Base-by-base conservation (phyloP, 1,140 invertebrate species). In the Gonatopus flavifemur region DNA sequence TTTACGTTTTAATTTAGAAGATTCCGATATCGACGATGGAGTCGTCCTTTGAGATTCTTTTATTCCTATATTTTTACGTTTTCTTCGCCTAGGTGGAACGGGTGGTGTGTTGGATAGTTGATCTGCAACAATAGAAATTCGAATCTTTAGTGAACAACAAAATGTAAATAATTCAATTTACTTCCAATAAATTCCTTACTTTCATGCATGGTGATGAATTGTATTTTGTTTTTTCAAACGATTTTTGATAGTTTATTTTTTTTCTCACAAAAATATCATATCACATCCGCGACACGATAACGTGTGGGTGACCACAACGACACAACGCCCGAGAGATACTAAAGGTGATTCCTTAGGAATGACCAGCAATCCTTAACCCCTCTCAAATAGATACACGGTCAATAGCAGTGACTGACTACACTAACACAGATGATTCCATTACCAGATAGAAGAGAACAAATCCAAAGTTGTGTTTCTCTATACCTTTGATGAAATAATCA, bases 271-370 rank as follows among this genome's bases (percentile, higher is more conserved):
- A n/a, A n/a, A n/a, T n/a, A n/a, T n/a, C n/a, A n/a, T n/a, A n/a
- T n/a, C n/a, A n/a, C n/a, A 44, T 45, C 21, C 48, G 42, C 46
- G 58, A 62, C 37, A 37, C 60, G 48, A 49, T 64, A 70, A 50
- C 65, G 43, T 43, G 61, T 48, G 52, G 49, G 28, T 50, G 59
- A 60, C 56, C 52, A 62, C 56, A 49, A 49, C 38, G 62, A 48
- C 51, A 43, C 59, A 70, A 63, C 63, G 64, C 54, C 55, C 52
- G 64, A 46, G 55, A 62, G 43, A 42, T 50, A 69, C 66, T 74
- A 59, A 65, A 53, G 59, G 20, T 57, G 73, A 77, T 74, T 66
- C 73, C 73, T 57, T 77, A 77, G 53, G 69, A 77, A 59, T 74
- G 70, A 67, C 62, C 52, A 28, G 39, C 46, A 46, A 57, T 52